Evolutionary conservation across 2,888 invertebrate genomes (phyloP).

Genomic region (Drosophila subsilvestris): DNA sequence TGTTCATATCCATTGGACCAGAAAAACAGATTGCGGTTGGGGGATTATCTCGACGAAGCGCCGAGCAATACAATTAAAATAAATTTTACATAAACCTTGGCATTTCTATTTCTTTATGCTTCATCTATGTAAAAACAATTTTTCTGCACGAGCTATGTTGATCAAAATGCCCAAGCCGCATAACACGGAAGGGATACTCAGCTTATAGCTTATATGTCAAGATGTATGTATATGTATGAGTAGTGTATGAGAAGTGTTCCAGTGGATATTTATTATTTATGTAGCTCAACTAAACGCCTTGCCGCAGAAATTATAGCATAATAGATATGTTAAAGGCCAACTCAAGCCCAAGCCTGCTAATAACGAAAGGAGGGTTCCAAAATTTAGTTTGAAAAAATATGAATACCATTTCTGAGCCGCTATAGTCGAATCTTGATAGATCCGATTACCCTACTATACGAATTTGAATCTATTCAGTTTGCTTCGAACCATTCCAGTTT

Average conservation of each 20-base stretch:
- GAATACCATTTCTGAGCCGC: conserved; percentile 43
- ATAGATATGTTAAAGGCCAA: conserved; percentile 75
- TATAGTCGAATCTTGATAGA: too few relatives aligned
- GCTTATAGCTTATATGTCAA: conserved; percentile 40
- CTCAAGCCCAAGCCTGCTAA: conserved; percentile 56
- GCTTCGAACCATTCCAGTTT: neutral
- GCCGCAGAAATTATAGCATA: conserved; percentile 75
- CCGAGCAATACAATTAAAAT: conserved; percentile 69
- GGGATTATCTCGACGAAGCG: neutral
- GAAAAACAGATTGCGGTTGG: neutral
- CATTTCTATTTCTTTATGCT: conserved; percentile 24
- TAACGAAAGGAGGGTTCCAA: conserved; percentile 18
- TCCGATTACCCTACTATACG: too few relatives aligned
- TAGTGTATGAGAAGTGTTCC: conserved; percentile 9
- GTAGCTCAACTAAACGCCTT: conserved; percentile 79
- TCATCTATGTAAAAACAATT: conserved; percentile 58
- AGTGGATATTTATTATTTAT: conserved; percentile 73
- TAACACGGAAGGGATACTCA: conserved; percentile 37
- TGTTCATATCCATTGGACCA: conserved; percentile 74
- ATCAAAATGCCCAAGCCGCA: conserved; percentile 58
- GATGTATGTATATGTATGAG: conserved; percentile 14
- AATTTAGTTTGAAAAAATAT: neutral
- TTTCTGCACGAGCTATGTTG: conserved; percentile 72
- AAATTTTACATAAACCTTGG: conserved; percentile 56
- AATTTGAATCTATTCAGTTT: conserved; percentile 73